A percentile compares a stretch with the other conserved stretches of the same genome.
These are phyloP conservation scores for Climacteris rufus DNA, from an alignment of 2,113 vertebrate genomes.

Conservation along the genomic window DNA sequence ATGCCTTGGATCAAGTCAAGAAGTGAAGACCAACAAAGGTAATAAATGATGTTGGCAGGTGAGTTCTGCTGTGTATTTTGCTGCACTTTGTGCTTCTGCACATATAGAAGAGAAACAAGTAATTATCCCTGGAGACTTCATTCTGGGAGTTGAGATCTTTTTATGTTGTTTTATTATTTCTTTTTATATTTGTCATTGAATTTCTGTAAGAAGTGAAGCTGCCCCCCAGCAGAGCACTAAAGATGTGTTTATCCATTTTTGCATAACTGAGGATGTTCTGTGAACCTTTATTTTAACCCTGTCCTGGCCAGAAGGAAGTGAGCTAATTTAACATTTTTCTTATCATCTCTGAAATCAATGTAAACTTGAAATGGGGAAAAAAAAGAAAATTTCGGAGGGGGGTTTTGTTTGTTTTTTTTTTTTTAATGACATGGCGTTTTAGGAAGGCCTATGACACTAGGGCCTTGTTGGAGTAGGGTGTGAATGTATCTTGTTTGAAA, in stretches of 20 bases:
- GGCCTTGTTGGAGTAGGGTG: not conserved
- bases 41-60: not conserved
- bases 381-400: not conserved
- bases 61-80: not conserved
- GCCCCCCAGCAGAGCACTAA: not conserved
- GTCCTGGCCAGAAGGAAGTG: not conserved
- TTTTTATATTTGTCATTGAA: not conserved
- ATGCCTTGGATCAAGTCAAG: not conserved
- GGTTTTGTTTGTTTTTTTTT: too few species aligned
- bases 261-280: not conserved
- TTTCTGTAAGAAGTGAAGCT: not conserved
- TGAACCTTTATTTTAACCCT: not conserved
- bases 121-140: not conserved
- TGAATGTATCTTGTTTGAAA: not conserved
- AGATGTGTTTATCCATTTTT: not conserved
- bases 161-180: not conserved
- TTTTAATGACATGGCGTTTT: not conserved
- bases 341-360: not conserved
- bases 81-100: not conserved
- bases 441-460: rapidly evolving
- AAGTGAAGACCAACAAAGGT: not conserved
- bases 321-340: not conserved
- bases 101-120: not conserved
- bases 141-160: not conserved
- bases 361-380: not conserved